A percentile compares a stretch with the other conserved stretches of the same genome.
Conservation (phyloP, 1,140 invertebrate species). For the Trichomalopsis sarcophagae region DNA sequence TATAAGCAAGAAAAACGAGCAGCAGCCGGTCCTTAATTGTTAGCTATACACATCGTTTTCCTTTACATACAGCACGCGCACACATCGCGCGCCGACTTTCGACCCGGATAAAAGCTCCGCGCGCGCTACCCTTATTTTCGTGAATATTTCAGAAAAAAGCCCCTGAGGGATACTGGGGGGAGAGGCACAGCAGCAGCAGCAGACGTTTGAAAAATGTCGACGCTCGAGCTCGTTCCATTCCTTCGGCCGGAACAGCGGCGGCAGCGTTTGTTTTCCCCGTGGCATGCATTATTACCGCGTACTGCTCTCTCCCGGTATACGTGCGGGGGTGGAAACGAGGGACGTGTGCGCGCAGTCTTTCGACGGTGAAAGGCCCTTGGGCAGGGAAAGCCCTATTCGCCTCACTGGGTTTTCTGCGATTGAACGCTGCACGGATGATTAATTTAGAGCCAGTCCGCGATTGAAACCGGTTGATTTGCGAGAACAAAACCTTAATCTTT, state of each 20-base stretch:
- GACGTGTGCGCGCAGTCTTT: neutral
- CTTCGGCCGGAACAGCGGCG: neutral
- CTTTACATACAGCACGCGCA: neutral
- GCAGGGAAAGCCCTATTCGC: neutral
- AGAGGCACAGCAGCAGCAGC: too few relatives aligned
- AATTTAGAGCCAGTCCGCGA: neutral
- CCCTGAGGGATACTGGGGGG: neutral
- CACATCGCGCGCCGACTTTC: neutral
- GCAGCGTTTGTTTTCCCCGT: constrained; percentile 14
- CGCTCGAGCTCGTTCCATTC: neutral
- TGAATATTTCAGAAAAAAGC: constrained; percentile 39
- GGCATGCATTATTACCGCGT: constrained; percentile 35
- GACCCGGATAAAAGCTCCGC: neutral
- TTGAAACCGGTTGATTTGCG: neutral
- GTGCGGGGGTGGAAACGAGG: neutral
- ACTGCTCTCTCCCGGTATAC: neutral
- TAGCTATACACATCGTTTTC: neutral
- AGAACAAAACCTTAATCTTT: neutral
- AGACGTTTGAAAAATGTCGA: constrained; percentile 34
- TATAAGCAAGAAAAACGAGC: constrained; percentile 5
- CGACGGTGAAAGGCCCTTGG: neutral
- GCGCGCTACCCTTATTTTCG: neutral
- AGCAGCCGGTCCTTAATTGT: neutral
- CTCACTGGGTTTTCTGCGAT: neutral
- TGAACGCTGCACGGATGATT: neutral